phyloP scores from a whole-genome alignment of 1,140 invertebrate genomes.

The Penaeus japonicus region DNA sequence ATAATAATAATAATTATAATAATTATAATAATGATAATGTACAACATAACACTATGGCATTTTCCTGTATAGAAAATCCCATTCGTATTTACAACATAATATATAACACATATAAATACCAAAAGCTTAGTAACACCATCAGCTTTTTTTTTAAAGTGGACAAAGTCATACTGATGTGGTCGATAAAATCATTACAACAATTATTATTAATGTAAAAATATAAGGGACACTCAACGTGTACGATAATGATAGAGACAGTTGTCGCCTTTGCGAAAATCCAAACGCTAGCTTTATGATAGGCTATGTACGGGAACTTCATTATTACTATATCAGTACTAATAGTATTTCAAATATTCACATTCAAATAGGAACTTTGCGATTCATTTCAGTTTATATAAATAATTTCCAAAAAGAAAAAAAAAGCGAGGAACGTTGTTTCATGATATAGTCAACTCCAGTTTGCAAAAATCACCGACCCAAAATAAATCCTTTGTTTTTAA shows the following conservation, averaged over 20 bases:
- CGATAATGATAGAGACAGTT: constrained; percentile 49
- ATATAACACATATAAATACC: constrained; percentile 50
- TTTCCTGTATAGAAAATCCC: neutral
- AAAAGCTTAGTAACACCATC: constrained; percentile 48
- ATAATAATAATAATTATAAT: constrained; percentile 48
- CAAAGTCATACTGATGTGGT: constrained; percentile 50
- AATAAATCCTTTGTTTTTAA: constrained; percentile 15
- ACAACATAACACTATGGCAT: constrained; percentile 51
- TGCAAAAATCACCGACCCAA: constrained; percentile 45
- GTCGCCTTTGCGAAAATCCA: constrained; percentile 49
- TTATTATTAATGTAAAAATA: constrained; percentile 58
- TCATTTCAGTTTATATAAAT: constrained; percentile 58
- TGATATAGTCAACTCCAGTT: constrained; percentile 51
- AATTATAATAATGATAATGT: constrained; percentile 56
- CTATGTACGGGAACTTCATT: neutral
- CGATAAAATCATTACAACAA: constrained; percentile 57
- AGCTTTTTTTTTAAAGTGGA: constrained; percentile 38
- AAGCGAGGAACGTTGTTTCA: constrained; percentile 53
- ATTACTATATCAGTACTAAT: constrained; percentile 56
- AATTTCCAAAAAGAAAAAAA: constrained; percentile 50
- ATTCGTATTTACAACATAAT: constrained; percentile 52
- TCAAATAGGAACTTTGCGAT: constrained; percentile 58
- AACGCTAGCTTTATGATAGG: constrained; percentile 35
- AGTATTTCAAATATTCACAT: constrained; percentile 58
- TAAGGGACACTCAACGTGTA: constrained; percentile 53